A percentile compares a stretch with the other conserved stretches of the same genome.
phyloP scores from a whole-genome alignment of 92 coral and sea anemone genomes.

The Isaurus tuberculatus region DNA sequence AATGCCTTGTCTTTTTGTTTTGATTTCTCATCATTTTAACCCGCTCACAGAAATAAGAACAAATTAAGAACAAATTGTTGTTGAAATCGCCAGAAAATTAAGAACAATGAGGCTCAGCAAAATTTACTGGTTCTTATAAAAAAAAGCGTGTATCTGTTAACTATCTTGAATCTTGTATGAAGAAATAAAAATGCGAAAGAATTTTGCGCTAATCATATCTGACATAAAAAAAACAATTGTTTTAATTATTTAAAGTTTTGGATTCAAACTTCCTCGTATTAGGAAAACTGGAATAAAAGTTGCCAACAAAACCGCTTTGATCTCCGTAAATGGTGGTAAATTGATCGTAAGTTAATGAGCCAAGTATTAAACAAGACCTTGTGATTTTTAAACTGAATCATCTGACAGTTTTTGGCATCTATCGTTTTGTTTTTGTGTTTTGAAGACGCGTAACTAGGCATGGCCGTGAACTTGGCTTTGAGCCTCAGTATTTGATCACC shows the following conservation, averaged over 20 bases:
- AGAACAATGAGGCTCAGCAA: no score
- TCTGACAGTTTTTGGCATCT: constrained; percentile 17
- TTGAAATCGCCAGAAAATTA: no score
- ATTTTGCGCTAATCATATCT: neutral
- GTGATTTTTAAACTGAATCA: constrained; percentile 22
- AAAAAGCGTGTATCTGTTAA: no score
- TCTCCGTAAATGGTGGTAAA: constrained; percentile 1
- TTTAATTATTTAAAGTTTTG: neutral
- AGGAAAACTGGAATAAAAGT: neutral
- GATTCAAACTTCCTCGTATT: neutral
- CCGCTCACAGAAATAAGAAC: no score
- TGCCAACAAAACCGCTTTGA: constrained; percentile 1
- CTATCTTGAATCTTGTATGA: no score
- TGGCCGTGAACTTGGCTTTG: neutral
- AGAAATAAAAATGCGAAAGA: no score
- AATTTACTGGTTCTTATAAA: no score
- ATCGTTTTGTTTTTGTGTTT: neutral
- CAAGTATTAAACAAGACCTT: neutral
- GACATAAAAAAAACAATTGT: neutral
- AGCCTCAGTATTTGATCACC: neutral
- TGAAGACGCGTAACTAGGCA: constrained; percentile 15
- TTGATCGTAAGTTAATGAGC: neutral
- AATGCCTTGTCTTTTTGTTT: no score
- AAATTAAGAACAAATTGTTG: no score
- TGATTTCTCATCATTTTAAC: no score